These are phyloP conservation scores for Vanessa tameamea DNA, from an alignment of 1,140 invertebrate genomes.

Conservation along the genomic window DNA sequence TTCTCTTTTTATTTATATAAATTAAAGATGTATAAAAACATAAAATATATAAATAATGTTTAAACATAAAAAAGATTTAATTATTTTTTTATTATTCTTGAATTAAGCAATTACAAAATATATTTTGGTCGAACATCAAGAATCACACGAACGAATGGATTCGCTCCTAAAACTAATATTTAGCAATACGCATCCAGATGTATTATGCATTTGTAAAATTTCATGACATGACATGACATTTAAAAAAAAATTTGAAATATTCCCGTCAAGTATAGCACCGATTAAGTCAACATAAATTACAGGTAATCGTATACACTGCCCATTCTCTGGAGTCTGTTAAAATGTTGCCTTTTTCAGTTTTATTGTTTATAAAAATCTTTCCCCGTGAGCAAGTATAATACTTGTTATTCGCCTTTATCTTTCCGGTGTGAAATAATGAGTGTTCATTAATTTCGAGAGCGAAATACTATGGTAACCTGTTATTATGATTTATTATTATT, in stretches of 20 bases:
- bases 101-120: too few relatives aligned
- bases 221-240: background rate
- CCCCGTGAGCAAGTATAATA: conserved; percentile 26
- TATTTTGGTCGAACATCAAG: too few relatives aligned
- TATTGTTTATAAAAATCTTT: conserved; percentile 39
- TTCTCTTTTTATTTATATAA: too few relatives aligned
- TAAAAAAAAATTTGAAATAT: background rate
- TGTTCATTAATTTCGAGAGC: conserved; percentile 40
- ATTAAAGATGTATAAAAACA: too few relatives aligned
- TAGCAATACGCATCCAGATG: too few relatives aligned
- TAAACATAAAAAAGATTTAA: too few relatives aligned
- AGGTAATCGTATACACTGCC: background rate
- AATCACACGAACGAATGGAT: too few relatives aligned
- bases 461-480: conserved; percentile 42
- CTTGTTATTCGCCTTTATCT: conserved; percentile 39
- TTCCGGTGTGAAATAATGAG: conserved; percentile 42
- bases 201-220: too few relatives aligned
- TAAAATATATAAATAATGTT: too few relatives aligned
- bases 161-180: too few relatives aligned
- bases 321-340: background rate
- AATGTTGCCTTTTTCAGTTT: conserved; percentile 2
- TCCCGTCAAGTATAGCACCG: background rate
- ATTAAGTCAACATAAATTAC: conserved; percentile 3
- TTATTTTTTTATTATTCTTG: too few relatives aligned
- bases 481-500: conserved; percentile 44